Evolutionary conservation across 1,140 invertebrate species (phyloP).

Genomic region (Melanaphis sacchari): DNA sequence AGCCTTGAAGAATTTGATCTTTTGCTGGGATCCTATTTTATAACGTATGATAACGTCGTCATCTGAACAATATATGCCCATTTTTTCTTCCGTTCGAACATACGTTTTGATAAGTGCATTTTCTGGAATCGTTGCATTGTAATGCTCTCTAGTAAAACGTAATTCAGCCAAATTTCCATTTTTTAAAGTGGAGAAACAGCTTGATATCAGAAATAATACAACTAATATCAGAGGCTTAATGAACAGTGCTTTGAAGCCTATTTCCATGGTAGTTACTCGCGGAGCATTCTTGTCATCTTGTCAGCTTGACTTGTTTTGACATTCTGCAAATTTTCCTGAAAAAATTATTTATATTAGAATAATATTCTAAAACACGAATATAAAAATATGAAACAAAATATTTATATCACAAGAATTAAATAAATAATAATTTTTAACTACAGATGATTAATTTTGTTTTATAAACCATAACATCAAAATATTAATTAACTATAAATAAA

Average conservation of each 20-base stretch:
- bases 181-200: background rate
- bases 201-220: slow-evolving; percentile 13
- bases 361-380: background rate
- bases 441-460: background rate
- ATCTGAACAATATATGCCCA: slow-evolving; percentile 72
- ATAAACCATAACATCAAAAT: background rate
- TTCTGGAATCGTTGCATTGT: slow-evolving; percentile 92
- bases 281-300: slow-evolving; percentile 32
- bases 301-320: background rate
- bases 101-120: slow-evolving; percentile 89
- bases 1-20: slow-evolving; percentile 90
- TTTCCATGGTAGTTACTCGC: slow-evolving; percentile 12
- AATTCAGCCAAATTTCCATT: slow-evolving; percentile 62
- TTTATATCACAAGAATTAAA: background rate
- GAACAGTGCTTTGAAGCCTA: background rate
- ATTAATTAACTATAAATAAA: background rate
- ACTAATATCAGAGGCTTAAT: slow-evolving; percentile 27
- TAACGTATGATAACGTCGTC: slow-evolving; percentile 75
- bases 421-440: background rate
- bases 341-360: background rate
- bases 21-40: slow-evolving; percentile 84
- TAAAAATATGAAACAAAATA: background rate
- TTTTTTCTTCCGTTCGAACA: slow-evolving; percentile 71
- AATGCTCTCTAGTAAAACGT: slow-evolving; percentile 76
- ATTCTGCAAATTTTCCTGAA: slow-evolving; percentile 25